These are phyloP conservation scores for Zelostemma sp. DNA, from an alignment of 1,140 invertebrate species.

Conservation along the genomic window DNA sequence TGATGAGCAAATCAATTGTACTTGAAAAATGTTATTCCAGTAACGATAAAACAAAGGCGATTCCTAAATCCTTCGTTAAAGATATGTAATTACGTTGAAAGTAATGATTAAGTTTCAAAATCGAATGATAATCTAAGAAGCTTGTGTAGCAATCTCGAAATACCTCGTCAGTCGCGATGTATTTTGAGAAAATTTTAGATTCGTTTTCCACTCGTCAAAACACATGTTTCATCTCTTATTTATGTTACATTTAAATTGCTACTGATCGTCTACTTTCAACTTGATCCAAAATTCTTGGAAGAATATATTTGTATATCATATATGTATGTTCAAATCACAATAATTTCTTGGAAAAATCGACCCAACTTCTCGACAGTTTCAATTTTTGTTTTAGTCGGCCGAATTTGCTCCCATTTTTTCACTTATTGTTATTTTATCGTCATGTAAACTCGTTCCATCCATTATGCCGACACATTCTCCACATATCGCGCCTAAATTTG, in stretches of 20 bases:
- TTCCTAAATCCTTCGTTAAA: too few species aligned
- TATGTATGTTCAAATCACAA: conserved; percentile 12
- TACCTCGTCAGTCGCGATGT: conserved; percentile 2
- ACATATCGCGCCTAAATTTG: not conserved
- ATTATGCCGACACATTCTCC: not conserved
- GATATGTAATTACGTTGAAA: conserved; percentile 37
- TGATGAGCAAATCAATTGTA: conserved; percentile 1
- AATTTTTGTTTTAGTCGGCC: conserved; percentile 4
- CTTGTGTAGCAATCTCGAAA: conserved; percentile 29
- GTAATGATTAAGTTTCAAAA: conserved; percentile 7
- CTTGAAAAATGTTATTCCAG: not conserved
- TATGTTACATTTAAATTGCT: conserved; percentile 10
- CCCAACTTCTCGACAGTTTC: conserved; percentile 8
- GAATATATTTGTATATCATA: conserved; percentile 17
- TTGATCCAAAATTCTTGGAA: conserved; percentile 16
- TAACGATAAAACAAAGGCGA: conserved; percentile 1
- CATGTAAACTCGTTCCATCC: conserved; percentile 29
- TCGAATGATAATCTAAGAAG: conserved; percentile 14
- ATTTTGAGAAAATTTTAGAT: conserved; percentile 11
- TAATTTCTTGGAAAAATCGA: conserved; percentile 13
- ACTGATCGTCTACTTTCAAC: conserved; percentile 21
- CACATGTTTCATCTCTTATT: conserved; percentile 6
- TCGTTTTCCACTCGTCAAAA: not conserved
- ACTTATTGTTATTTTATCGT: conserved; percentile 33
- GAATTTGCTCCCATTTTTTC: conserved; percentile 27